Percentiles rank a stretch among this genome's conserved stretches.
Evolutionary conservation across 2,113 vertebrate genomes (phyloP).

Genomic region (Anarrhichthys ocellatus): DNA sequence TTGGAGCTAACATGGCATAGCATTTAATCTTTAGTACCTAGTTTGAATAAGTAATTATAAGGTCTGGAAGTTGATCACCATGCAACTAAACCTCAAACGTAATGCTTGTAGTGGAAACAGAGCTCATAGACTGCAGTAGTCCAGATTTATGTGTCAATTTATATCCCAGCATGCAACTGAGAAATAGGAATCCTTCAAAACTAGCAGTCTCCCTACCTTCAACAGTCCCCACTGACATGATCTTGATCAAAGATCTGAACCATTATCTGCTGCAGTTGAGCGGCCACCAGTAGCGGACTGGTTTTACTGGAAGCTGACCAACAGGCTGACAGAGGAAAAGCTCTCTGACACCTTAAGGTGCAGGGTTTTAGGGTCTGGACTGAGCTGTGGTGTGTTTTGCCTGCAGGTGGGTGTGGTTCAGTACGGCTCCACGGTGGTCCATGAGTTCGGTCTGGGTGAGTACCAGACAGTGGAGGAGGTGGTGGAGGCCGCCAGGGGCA

Average conservation of each 20-base stretch:
- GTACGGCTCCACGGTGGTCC: slow-evolving; percentile 92
- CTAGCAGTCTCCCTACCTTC: no score
- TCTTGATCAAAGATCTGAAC: neutral
- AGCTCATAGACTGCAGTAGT: no score
- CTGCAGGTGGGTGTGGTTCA: slow-evolving; percentile 94
- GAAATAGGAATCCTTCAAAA: neutral
- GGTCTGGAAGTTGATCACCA: neutral
- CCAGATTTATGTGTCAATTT: neutral
- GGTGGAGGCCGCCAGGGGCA: slow-evolving; percentile 90
- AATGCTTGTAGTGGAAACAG: no score
- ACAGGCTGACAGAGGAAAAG: neutral
- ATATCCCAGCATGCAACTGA: neutral
- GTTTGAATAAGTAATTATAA: no score
- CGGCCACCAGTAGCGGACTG: neutral
- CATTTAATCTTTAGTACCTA: no score
- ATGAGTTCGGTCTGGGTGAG: slow-evolving; percentile 93
- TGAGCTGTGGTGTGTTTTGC: neutral
- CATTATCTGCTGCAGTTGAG: neutral
- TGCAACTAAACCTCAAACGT: neutral
- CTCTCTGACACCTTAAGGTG: neutral
- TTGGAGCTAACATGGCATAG: no score
- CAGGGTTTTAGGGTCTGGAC: neutral
- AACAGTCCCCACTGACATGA: no score
- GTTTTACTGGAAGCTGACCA: neutral
- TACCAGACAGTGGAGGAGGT: slow-evolving; percentile 92